Evolutionary conservation across 2,113 vertebrate genomes (phyloP), one percentile per base, ranked within the genome.

Genomic region (Morphnarchus princeps): DNA sequence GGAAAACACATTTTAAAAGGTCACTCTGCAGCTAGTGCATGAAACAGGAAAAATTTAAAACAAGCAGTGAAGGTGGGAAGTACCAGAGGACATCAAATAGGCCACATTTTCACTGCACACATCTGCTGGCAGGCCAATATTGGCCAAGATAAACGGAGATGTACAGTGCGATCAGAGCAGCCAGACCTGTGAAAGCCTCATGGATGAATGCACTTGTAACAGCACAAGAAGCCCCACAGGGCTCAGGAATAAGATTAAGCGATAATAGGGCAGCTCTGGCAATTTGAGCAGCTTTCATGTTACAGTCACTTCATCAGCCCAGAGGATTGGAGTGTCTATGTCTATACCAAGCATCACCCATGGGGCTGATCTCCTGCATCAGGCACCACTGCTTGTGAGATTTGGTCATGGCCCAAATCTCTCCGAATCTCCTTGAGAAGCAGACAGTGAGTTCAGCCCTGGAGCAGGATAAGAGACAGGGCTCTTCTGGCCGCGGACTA

Each of bases 371-470:
- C 28, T 49, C 59, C 50, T 8, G 7, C 57, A 4, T 0, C 0
- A 0, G 74, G 52, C 28, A 22, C 36, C 6, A 11, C 29, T 24
- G 54, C 52, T n/a, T 26, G 10, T 2, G 16, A 59, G 50, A 17
- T 32, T 0, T 32, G 52, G 25, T 14, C 29, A 15, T 0, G 9
- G 47, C 66, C 38, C 70, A 72, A 24, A 82, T 6, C 16, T 4
- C 3, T 16, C 19, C 1, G 1, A 28, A 13, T 6, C 3, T 0
- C 40, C 31, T 32, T 0, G 0, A 66, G 20, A 55, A 1, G 1
- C 0, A 4, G 20, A 25, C 49, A 81, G 32, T 1, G 16, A 47
- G 40, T 9, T 57, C 67, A 79, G 19, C 22, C 32, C 43, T 3
- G 3, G 18, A 21, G 57, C 21, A 71, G 24, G 31, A 2, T 5